These are phyloP conservation scores for Manis javanica DNA, from an alignment of 2,797 vertebrate species.

Conservation along the genomic window DNA sequence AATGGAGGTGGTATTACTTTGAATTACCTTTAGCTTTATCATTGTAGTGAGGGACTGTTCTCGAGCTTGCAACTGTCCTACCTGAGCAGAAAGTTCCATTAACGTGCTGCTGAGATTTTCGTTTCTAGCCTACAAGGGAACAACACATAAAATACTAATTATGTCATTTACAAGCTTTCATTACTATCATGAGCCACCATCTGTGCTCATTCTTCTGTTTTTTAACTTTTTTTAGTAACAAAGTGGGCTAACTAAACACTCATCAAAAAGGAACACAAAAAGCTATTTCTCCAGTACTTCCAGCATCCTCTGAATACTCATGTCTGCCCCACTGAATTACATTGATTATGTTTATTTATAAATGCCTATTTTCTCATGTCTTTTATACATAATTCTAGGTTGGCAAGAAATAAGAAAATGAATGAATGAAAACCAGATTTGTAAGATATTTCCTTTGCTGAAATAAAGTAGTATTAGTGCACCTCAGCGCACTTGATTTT, in stretches of 20 bases:
- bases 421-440: neutral
- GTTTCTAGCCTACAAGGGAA: constrained; percentile 90
- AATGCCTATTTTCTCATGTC: neutral
- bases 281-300: neutral
- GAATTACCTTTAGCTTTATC: constrained; percentile 93
- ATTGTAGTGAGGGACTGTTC: constrained; percentile 92
- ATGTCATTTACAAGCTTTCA: neutral
- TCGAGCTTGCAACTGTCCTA: constrained; percentile 91
- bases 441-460: neutral
- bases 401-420: constrained; percentile 13
- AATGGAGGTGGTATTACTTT: neutral
- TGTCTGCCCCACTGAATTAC: neutral
- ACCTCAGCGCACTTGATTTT: neutral
- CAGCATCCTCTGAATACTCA: neutral
- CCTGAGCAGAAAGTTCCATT: constrained; percentile 90
- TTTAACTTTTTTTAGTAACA: neutral
- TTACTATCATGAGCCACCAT: neutral
- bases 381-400: constrained; percentile 25
- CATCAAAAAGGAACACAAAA: neutral
- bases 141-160: neutral
- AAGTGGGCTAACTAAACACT: neutral
- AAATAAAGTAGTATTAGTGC: constrained; percentile 3
- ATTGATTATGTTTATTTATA: neutral
- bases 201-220: neutral
- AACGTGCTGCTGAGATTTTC: constrained; percentile 90